Percentiles rank a stretch among this genome's conserved stretches.
Evolutionary conservation across 2,888 invertebrate genomes (phyloP).

Genomic region (Leucophora obtusa): DNA sequence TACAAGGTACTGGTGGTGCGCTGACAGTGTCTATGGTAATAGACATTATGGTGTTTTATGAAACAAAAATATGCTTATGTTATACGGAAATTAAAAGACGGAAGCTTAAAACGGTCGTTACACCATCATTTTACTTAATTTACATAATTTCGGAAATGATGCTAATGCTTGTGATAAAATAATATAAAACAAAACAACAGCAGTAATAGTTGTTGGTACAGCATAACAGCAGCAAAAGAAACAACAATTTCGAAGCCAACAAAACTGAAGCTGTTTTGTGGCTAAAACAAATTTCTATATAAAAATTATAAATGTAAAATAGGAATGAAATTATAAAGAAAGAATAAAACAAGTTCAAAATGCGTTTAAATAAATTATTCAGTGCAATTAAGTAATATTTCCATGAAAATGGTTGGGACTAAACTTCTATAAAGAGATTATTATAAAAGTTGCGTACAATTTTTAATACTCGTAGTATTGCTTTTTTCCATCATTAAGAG

Average conservation of each 20-base stretch:
- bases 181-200: slow-evolving; percentile 17
- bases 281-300: background rate
- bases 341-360: background rate
- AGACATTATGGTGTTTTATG: slow-evolving; percentile 4
- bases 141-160: slow-evolving; percentile 62
- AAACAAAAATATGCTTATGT: slow-evolving; percentile 62
- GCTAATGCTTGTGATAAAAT: slow-evolving; percentile 49
- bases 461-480: no score
- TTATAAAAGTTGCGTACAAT: no score
- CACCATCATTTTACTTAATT: slow-evolving; percentile 63
- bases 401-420: background rate
- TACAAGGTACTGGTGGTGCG: background rate
- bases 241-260: background rate
- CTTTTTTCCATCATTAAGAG: no score
- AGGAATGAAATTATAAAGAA: background rate
- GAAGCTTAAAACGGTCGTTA: slow-evolving; percentile 61
- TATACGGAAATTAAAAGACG: slow-evolving; percentile 61
- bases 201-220: slow-evolving; percentile 4
- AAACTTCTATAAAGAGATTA: no score
- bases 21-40: background rate
- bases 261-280: background rate
- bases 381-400: background rate
- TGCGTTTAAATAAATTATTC: background rate
- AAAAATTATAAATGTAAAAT: slow-evolving; percentile 6
- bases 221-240: background rate